These are phyloP conservation scores for Casuarius casuarius DNA, from an alignment of 2,113 vertebrate genomes.

Conservation along the genomic window DNA sequence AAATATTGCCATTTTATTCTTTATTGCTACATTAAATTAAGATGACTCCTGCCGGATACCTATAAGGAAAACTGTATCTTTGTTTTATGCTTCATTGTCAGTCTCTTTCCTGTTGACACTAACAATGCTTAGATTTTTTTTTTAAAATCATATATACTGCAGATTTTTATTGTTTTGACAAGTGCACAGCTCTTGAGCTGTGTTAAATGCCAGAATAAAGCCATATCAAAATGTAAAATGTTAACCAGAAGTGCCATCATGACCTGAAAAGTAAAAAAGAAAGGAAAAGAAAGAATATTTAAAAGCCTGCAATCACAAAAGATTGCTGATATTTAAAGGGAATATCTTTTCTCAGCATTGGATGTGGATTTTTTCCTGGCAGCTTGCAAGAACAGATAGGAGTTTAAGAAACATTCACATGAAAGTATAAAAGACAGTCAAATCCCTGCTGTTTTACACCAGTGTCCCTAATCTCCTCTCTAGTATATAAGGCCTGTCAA, in stretches of 20 bases:
- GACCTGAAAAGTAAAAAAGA: constrained; percentile 25
- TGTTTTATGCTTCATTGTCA: neutral
- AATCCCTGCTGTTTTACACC: constrained; percentile 39
- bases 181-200: constrained; percentile 34
- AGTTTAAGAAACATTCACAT: constrained; percentile 50
- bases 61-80: constrained; percentile 10
- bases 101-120: constrained; percentile 9
- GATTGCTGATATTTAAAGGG: constrained; percentile 57
- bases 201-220: constrained; percentile 65
- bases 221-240: constrained; percentile 58
- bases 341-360: constrained; percentile 39
- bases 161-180: constrained; percentile 67
- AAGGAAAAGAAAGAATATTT: constrained; percentile 17
- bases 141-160: neutral
- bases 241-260: constrained; percentile 43
- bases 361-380: constrained; percentile 26
- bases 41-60: neutral
- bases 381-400: constrained; percentile 54
- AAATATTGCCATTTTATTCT: constrained; percentile 45
- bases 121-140: constrained; percentile 14
- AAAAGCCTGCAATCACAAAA: constrained; percentile 25
- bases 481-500: constrained; percentile 25
- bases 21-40: constrained; percentile 46
- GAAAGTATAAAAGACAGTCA: constrained; percentile 48
- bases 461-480: neutral